These are phyloP conservation scores for Ptiloglossa arizonensis DNA, from an alignment of 1,140 invertebrate species.

Conservation along the genomic window DNA sequence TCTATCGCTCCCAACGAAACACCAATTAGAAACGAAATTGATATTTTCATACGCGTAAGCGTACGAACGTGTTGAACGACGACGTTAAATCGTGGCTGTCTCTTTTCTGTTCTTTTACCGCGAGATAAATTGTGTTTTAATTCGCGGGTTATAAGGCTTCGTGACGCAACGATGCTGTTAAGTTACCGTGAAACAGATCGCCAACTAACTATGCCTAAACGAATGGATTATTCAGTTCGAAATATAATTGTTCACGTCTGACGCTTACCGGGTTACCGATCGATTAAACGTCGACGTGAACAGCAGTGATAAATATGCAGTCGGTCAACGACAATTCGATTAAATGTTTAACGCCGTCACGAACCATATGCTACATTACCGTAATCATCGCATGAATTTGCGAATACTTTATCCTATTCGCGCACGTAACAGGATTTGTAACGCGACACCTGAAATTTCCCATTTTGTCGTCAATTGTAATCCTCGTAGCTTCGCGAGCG, in stretches of 20 bases:
- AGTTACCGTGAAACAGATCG: neutral
- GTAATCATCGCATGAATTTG: slow-evolving; percentile 41
- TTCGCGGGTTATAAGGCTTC: too few relatives aligned
- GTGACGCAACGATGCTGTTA: neutral
- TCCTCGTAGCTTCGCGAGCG: neutral
- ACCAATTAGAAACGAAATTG: too few relatives aligned
- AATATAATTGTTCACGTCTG: slow-evolving; percentile 38
- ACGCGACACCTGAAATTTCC: neutral
- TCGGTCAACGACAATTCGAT: slow-evolving; percentile 52
- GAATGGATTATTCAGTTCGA: slow-evolving; percentile 10
- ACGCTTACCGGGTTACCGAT: slow-evolving; percentile 40
- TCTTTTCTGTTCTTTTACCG: too few relatives aligned
- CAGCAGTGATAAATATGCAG: slow-evolving; percentile 31
- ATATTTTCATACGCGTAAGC: too few relatives aligned
- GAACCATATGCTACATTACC: slow-evolving; percentile 44
- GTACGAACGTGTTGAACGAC: too few relatives aligned
- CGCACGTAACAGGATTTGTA: slow-evolving; percentile 5
- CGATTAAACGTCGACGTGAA: slow-evolving; percentile 53
- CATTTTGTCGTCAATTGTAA: slow-evolving; percentile 3
- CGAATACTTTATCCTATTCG: slow-evolving; percentile 16
- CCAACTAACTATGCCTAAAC: slow-evolving; percentile 16
- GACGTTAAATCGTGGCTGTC: too few relatives aligned
- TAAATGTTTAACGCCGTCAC: slow-evolving; percentile 48
- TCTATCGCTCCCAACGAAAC: too few relatives aligned
- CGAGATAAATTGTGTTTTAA: too few relatives aligned